Evolutionary conservation across 2,888 invertebrate species (phyloP), one percentile per base, ranked within the genome.

Genomic region (Tachystola acroxantha): DNA sequence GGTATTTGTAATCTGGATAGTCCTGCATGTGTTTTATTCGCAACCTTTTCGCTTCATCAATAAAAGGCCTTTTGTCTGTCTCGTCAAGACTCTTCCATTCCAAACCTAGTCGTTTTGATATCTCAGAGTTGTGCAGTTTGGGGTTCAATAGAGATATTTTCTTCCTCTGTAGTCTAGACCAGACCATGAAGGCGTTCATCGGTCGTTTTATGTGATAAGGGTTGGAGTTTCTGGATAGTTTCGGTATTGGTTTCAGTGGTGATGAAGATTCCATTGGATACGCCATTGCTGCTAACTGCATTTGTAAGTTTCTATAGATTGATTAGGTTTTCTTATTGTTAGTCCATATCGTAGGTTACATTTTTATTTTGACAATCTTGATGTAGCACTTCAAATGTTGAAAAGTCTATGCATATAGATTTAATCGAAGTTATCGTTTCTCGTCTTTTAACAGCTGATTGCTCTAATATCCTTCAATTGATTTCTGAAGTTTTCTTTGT

Each of bases 101-200:
- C 1, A 92, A 89, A 0, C 96, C 96, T 4, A 96, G 78, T 9
- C 94, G 81, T 63, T 96, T 96, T 10, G 94, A 94, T 57, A 96
- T 96, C 68, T 93, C 92, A 0, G 92, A 92, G 55, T 93, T 93
- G 69, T 93, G 93, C 53, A 93, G 82, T 56, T 92, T 93, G 37
- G 96, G 96, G 64, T 96, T 94, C 66, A 95, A 91, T 67, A 91
- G 88, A 0, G 95, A 94, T 72, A 96, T 95, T 64, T 94, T 94
- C 62, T 94, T 91, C 30, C 96, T 76, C 61, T 97, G 97, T 28
- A 96, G 85, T 37, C 97, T 85, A 7, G 97, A 97, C 97, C 98
- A 98, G 9, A 98, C 98, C 98, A 98, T 98, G 84, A 98, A 98
- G 1, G 98, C 98, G 78, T 98, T 98, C 98, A 98, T 98, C 9